phyloP scores from a whole-genome alignment of 92 coral and sea anemone species.

The Palythoa heliodiscus region DNA sequence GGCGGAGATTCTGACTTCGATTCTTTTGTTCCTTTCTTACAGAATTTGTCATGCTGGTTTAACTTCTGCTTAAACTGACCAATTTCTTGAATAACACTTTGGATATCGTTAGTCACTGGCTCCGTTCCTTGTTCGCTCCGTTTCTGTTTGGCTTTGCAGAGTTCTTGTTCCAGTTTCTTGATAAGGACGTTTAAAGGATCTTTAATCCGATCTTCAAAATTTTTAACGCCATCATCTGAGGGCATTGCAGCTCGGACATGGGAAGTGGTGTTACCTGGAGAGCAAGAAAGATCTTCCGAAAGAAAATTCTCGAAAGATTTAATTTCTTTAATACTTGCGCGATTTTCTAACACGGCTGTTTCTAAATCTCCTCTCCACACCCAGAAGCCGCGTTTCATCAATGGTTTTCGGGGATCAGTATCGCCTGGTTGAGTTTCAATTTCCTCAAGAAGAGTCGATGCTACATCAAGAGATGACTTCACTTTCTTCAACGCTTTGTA shows the following conservation, averaged over 20 bases:
- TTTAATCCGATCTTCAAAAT: background rate
- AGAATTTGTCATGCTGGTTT: background rate
- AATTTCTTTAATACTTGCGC: background rate
- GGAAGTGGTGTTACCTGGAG: background rate
- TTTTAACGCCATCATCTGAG: background rate
- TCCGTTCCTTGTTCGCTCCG: background rate
- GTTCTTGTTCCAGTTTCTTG: background rate
- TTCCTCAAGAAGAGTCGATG: background rate
- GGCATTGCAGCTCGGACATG: background rate
- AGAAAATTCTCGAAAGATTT: background rate
- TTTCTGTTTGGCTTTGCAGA: background rate
- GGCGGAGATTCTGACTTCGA: too few relatives aligned
- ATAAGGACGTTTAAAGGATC: background rate
- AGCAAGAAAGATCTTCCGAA: background rate
- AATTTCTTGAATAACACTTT: background rate
- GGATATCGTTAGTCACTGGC: background rate
- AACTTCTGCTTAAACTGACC: background rate
- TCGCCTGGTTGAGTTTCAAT: background rate
- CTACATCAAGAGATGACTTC: background rate
- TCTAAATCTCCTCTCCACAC: conserved; percentile 37
- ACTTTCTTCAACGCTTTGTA: background rate
- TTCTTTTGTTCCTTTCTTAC: background rate
- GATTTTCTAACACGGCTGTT: background rate
- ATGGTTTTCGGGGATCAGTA: background rate
- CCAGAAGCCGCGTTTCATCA: conserved; percentile 27